Evolutionary conservation across 2,797 vertebrate genomes (phyloP), one percentile per base, ranked within the genome.

Genomic region (Amniataba percoides): DNA sequence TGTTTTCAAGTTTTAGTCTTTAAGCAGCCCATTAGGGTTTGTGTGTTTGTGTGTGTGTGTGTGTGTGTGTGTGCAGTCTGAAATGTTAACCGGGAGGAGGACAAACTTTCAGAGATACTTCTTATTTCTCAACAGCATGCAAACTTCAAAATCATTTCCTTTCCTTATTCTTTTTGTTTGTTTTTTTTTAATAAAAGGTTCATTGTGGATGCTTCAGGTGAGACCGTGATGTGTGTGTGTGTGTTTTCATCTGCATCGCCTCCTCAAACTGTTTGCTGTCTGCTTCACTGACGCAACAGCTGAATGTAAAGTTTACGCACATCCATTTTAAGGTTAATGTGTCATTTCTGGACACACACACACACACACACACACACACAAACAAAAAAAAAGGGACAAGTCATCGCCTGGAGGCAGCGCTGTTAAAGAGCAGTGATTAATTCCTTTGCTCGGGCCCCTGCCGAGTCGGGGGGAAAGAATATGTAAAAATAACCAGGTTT

Each of bases 401-500:
- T 95, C 93, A 93, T 93, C 66, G 93, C 92, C 93, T 88, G 90
- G 68, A 96, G 95, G 95, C 95, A 96, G 96, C 88, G 96, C 95
- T 97, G 94, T 98, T 99, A 98, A 98, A 95, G 93, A 95, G 84
- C 94, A 94, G 94, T 96, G 97, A 97, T 97, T 96, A 95, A 94
- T 95, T 96, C 96, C 95, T 96, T 95, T 96, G 95, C 95, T 96
- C 96, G 96, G 97, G 96, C 95, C 95, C 95, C 95, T 91, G 93
- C 93, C 83, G 94, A 91, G 96, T 94, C 96, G 95, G 95, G 95
- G 95, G 95, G 96, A 96, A 96, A 98, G 97, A 97, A 97, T 97
- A 98, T 98, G 94, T 95, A 94, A 96, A 96, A 97, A 98, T 98
- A 98, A 99, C 97, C 97, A 98, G 96, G 95, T 97, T 96, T 96